Base-by-base conservation (phyloP, 2,113 vertebrate genomes). In the Ageneiosus marmoratus region DNA sequence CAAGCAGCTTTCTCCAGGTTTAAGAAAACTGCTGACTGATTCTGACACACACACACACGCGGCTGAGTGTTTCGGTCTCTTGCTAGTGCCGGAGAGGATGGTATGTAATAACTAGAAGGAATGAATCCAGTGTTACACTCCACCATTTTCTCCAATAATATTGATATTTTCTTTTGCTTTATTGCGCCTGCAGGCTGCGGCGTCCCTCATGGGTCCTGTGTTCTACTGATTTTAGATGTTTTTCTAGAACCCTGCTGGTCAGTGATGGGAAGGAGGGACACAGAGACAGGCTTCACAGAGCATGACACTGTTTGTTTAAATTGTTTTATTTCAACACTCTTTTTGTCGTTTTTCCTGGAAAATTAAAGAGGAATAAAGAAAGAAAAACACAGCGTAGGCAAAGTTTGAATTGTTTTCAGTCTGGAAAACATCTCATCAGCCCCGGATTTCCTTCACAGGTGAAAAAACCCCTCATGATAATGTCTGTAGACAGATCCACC, bases 1-100 rank as follows among this genome's bases (percentile, higher is more conserved):
- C 83, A 77, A 89, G 87, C 86, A 86, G 89, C 88, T 91, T 88
- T 91, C 89, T 90, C 83, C 87, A 87, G 91, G 90, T 48, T 73
- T 73, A 70, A 55, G 24, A 24, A 24, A n/a, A 22, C 56, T 58
- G 56, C 56, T 4, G 56, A 12, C 4, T 24, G 20, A 34, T 2
- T 16, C 37, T 1, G 8, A 44, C 20, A 44, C 20, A 24, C 67
- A 46, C 62, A 18, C 62, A 29, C 29, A 34, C 62, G 37, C 18
- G 1, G n/a, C n/a, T 12, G 60, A 62, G 62, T 3, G 65, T 37
- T 22, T 67, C 65, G 22, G 27, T 29, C 62, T 63, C 29, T 10
- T 37, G 16, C 63, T 37, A 2, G 2, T 34, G 8, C 37, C 12
- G 37, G 37, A 41, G 24, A 44, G 34, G 34, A 44, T 37, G 6